Evolutionary conservation across 2,888 invertebrate species (phyloP), one percentile per base, ranked within the genome.

Genomic region (Cinara cedri): DNA sequence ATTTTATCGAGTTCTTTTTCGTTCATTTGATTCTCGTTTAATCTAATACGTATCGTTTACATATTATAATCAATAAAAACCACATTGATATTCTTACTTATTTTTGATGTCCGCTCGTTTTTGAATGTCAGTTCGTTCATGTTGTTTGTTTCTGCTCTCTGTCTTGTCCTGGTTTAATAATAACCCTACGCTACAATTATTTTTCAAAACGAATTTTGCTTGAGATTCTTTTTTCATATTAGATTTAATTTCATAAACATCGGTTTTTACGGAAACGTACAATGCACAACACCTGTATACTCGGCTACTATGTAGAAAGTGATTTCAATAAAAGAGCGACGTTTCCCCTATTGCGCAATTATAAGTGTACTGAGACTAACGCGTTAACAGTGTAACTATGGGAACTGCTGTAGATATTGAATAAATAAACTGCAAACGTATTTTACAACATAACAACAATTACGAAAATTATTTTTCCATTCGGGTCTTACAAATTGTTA

Each of bases 1-100:
- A 81, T 81, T 16, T 60, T 34, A 10, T 66, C 63, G 14, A 66
- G 54, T 49, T 66, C 72, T 26, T 72, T 51, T 34, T 24, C 63
- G 21, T 57, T 6, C 14, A 26, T 8, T n/a, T 24, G 11, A 26
- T 14, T 19, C 13, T 10, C 4, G 9, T 55, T 10, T 9, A 46
- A 60, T 26, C 26, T 60, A 34, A 14, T 13, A 1, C 13, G 34
- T 34, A 51, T 19, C 54, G 3, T 21, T 34, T 42, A 16, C 26
- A 51, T 46, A 46, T 13, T 46, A 44, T 10, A 46, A 11, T 54
- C 19, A 10, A 13, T 54, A 19, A n/a, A 19, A 54, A 54, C 54
- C 19, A 54, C 19, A 54, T 55, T 21, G 1, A 51, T 51, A 19
- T 44, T 16, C n/a, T 44, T 70, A 68, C 66, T 24, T 49, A n/a